Base-by-base conservation (phyloP, 2,888 invertebrate species). In the Volucella bombylans region DNA sequence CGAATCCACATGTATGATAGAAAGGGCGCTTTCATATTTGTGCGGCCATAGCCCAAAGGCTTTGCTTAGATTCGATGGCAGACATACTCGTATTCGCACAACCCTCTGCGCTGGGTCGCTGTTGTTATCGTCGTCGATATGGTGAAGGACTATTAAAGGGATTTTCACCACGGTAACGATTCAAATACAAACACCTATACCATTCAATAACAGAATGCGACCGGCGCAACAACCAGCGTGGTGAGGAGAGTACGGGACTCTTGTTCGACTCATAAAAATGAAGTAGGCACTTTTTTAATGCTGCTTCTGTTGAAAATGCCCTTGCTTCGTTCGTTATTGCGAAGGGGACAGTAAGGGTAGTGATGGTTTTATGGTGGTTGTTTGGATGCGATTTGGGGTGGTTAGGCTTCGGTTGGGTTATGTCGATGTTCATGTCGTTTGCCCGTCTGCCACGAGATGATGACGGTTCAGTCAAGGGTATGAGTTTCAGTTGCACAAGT, bases 161-260 rank as follows among this genome's bases (percentile, higher is more conserved):
- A 86, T 86, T 87, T 79, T 86, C 86, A 86, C 86, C 86, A 87
- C 79, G 85, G 85, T 59, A 86, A 87, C 87, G 57, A 15, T 79
- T 31, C 31, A 31, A 6, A 31, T 31, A 79, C 57, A 82, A 76
- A 69, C 59, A 76, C 45, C 69, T 76, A 50, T 67, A 71, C 69
- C 57, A 65, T 72, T 64, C 76, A 64, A 74, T 68, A 69, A 31
- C 62, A 39, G 23, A 11, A 57, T 31, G 31, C 15, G 64, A 18
- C 64, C 23, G 73, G 77, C 62, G 71, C 68, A 71, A 15, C 62
- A 43, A 55, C 50, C 76, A 67, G 14, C 18, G 54, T 11, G 49
- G n/a, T 4, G 18, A 57, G 62, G 61, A 45, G 54, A 45, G 54
- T 9, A n/a, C 15, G 57, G 15, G 23, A 76, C 61, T 71, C 61